Base-by-base conservation (phyloP, 2,113 vertebrate genomes). In the Corvus hawaiiensis region DNA sequence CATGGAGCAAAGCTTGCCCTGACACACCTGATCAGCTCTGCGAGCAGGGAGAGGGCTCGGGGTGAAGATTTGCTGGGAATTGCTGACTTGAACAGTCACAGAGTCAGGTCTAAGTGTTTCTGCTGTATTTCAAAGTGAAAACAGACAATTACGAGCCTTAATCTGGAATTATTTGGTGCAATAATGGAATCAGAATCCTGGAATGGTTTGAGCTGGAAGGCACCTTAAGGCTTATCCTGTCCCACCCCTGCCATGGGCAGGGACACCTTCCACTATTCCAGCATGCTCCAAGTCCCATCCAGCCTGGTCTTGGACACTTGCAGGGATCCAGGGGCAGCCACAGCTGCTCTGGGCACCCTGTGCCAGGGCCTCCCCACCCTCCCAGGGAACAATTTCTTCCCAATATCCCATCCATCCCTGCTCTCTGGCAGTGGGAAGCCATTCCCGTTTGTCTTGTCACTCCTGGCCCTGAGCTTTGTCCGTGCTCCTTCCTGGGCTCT, bases 61-160 rank as follows among this genome's bases (percentile, higher is more conserved):
- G 17, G 33, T 2, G 0, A 10, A 26, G 15, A 7, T 48, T 58
- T 44, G 54, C 80, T 52, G 51, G 12, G 58, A 44, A 16, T 5
- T 56, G n/a, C 51, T 6, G 8, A 2, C 46, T 13, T 1, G 11
- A 30, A 3, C 4, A 55, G 30, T 14, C 39, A 3, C 73, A 44
- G 33, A 13, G 43, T 1, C 68, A 21, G 61, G 23, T 16, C 39
- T 8, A 2, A 21, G 23, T 17, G 62, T 46, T 24, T 39, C 39
- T 61, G 61, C 32, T 28, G 52, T 2, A 9, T 39, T 67, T 28
- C 37, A 46, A 20, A 44, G 44, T 11, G 2, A 66, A 43, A 44
- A 0, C 17, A 43, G 33, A 12, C 59, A 44, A 11, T 21, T 39
- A 3, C 0, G 1, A 41, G 26, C 3, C 4, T 35, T 24, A 48